These are phyloP conservation scores for Meta bourneti DNA, from an alignment of 2,888 invertebrate species.

Conservation along the genomic window DNA sequence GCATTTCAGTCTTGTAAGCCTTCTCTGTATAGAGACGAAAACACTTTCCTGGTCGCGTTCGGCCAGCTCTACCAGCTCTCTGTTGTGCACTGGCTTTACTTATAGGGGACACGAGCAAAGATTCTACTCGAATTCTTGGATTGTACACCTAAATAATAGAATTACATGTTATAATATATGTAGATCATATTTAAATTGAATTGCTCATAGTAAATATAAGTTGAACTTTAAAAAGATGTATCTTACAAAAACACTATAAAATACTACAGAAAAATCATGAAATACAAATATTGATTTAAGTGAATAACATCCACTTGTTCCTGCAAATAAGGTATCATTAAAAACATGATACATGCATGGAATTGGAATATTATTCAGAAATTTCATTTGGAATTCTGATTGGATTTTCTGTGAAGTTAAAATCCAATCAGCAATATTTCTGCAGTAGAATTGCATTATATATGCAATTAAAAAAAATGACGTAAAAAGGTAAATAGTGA, in stretches of 20 bases:
- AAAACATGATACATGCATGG: not conserved
- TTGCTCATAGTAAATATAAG: not conserved
- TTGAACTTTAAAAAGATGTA: not conserved
- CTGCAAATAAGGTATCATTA: not conserved
- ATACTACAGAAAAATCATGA: not conserved
- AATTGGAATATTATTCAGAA: no score
- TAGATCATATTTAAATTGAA: not conserved
- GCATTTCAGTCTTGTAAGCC: slow-evolving; percentile 96
- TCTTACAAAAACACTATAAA: not conserved
- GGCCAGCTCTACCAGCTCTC: slow-evolving; percentile 97
- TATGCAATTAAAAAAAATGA: no score
- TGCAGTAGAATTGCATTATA: no score
- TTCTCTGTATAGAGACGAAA: slow-evolving; percentile 85
- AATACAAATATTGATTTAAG: not conserved
- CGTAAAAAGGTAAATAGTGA: no score
- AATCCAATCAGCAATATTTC: no score
- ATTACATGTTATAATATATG: not conserved
- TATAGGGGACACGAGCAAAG: slow-evolving; percentile 97
- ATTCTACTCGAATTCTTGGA: slow-evolving; percentile 95
- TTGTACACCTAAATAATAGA: slow-evolving; percentile 86
- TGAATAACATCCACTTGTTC: not conserved
- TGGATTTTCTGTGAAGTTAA: no score
- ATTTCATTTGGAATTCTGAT: no score
- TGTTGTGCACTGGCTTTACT: slow-evolving; percentile 99
- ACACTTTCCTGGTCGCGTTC: slow-evolving; percentile 99